A percentile compares a stretch with the other conserved stretches of the same genome.
Evolutionary conservation across 2,888 invertebrate species (phyloP).

Genomic region (Argyresthia goedartella): DNA sequence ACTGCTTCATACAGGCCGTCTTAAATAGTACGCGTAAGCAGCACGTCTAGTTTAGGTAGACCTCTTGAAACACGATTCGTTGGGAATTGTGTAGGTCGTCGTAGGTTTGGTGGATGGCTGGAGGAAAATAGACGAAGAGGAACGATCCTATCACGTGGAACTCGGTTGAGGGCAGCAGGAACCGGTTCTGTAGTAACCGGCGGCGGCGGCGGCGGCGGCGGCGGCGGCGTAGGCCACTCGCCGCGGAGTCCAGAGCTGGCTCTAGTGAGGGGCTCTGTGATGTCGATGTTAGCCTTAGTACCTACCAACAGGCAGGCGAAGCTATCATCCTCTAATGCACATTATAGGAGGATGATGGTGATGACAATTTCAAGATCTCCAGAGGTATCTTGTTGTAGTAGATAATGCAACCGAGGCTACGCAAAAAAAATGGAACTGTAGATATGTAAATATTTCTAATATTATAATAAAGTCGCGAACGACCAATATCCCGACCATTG

Average conservation of each 20-base stretch:
- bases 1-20: conserved; percentile 30
- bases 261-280: background rate
- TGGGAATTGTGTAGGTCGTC: conserved; percentile 16
- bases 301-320: too few relatives aligned
- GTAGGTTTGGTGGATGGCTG: conserved; percentile 11
- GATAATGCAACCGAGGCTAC: too few relatives aligned
- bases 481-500: too few relatives aligned
- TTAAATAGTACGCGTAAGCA: conserved; percentile 16
- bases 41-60: conserved; percentile 7
- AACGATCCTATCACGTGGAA: conserved; percentile 50
- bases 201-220: conserved; percentile 39
- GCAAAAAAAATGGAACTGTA: too few relatives aligned
- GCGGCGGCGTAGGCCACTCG: conserved; percentile 45
- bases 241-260: background rate
- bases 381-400: too few relatives aligned
- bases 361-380: too few relatives aligned
- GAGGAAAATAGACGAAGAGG: conserved; percentile 46
- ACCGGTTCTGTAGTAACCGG: conserved; percentile 55
- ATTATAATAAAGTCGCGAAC: too few relatives aligned
- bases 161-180: conserved; percentile 13
- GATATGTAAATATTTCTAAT: too few relatives aligned
- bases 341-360: too few relatives aligned
- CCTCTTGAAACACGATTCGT: conserved; percentile 8
- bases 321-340: too few relatives aligned
- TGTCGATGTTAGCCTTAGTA: background rate